A percentile compares a stretch with the other conserved stretches of the same genome.
phyloP scores from a whole-genome alignment of 2,888 invertebrate species.

The Acrobasis repandana region DNA sequence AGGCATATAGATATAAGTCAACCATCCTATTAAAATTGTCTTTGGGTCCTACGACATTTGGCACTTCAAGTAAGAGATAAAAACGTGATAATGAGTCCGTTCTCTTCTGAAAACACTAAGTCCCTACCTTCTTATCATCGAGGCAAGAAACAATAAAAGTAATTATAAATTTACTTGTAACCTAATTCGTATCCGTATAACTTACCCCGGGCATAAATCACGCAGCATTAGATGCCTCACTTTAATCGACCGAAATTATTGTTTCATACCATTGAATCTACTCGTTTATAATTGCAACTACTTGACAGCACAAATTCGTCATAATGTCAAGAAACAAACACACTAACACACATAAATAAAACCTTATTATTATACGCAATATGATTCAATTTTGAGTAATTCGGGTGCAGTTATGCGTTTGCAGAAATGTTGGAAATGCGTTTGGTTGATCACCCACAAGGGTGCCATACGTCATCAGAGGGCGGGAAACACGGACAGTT shows the following conservation, averaged over 20 bases:
- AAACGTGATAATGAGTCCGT: too few relatives aligned
- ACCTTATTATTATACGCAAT: constrained; percentile 7
- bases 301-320: constrained; percentile 53
- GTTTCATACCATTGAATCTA: constrained; percentile 19
- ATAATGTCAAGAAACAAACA: constrained; percentile 36
- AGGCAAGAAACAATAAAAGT: not conserved
- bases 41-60: too few relatives aligned
- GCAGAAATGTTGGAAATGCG: constrained; percentile 33
- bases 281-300: constrained; percentile 42
- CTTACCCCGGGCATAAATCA: constrained; percentile 21
- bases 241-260: constrained; percentile 19
- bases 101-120: too few relatives aligned
- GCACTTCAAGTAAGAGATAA: too few relatives aligned
- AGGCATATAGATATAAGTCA: too few relatives aligned
- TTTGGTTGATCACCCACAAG: constrained; percentile 66
- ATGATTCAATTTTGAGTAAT: constrained; percentile 21
- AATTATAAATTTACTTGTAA: not conserved
- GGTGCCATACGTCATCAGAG: constrained; percentile 67
- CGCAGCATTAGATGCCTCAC: constrained; percentile 9
- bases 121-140: too few relatives aligned
- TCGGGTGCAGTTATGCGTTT: constrained; percentile 25
- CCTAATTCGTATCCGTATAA: not conserved
- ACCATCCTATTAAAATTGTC: too few relatives aligned
- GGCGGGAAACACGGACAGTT: constrained; percentile 61
- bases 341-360: not conserved